Base-by-base conservation (phyloP, 2,888 invertebrate species). In the Drosophila lutescens region DNA sequence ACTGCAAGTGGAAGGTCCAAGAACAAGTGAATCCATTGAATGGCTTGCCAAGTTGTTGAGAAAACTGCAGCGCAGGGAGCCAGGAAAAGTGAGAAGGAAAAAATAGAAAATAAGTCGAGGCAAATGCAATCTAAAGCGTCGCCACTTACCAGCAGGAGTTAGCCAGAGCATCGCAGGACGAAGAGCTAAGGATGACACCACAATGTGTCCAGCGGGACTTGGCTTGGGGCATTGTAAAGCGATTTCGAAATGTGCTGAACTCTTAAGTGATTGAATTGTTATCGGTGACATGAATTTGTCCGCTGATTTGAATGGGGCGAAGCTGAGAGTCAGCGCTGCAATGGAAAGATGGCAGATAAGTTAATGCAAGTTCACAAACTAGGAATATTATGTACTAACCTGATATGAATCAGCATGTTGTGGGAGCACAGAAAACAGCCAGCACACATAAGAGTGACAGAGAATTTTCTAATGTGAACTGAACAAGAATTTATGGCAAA, bases 201-300 rank as follows among this genome's bases (percentile, higher is more conserved):
- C 66, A 73, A 73, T 66, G 54, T 59, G 66, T 53, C 73, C 72
- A 41, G 50, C 53, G 71, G 66, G 56, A 60, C 51, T 56, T 71
- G 57, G 53, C 66, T 20, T 13, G 63, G 61, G 65, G 61, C 61
- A 68, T 82, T 83, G 79, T 66, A 56, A 60, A 67, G 47, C 81
- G 78, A 75, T 80, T 79, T 53, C 72, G 47, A 73, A 73, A 66
- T 60, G 73, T 73, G 67, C 72, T 77, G 70, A 82, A 83, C 76
- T 82, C 74, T 70, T 76, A 82, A 83, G 85, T 85, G 82, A 85
- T 82, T 85, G 85, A 85, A 82, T 82, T 85, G 85, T 79, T 77
- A 82, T 72, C 85, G 67, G 70, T 50, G 73, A 75, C 74, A 73
- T 70, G 68, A 77, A 71, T 73, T 80, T 78, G 73, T 74, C 71